Evolutionary conservation across 2,888 invertebrate species (phyloP).

Genomic region (Nesidiocoris tenuis): DNA sequence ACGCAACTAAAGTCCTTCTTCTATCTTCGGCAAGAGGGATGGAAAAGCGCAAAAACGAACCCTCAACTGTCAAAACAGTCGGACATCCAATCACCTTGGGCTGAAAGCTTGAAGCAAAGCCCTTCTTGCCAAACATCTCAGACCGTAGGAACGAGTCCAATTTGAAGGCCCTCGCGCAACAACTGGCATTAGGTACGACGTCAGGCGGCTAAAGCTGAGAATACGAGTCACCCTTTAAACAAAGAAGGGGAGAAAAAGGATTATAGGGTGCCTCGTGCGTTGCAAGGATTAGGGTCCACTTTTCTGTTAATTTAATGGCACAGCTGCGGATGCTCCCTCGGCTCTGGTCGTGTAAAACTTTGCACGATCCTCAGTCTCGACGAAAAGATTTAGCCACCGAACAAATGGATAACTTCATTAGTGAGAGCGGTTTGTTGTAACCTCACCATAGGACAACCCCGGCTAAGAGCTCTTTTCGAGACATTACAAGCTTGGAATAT

Average conservation of each 20-base stretch:
- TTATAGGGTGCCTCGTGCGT: conserved; percentile 6
- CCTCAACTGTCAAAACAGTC: conserved; percentile 24
- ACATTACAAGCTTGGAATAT: too few relatives aligned
- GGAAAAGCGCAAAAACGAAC: background rate
- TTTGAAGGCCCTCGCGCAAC: background rate
- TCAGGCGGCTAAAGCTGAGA: background rate
- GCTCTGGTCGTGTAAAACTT: conserved; percentile 4
- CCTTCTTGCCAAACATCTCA: background rate
- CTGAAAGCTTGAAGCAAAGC: conserved; percentile 8
- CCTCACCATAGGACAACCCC: too few relatives aligned
- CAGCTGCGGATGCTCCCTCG: conserved; percentile 12
- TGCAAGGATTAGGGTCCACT: conserved; percentile 25
- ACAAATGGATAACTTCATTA: background rate
- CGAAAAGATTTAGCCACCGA: conserved; percentile 2
- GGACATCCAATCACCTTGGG: conserved; percentile 25
- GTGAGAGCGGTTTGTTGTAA: background rate
- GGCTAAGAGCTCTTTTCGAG: too few relatives aligned
- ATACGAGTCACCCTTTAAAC: background rate
- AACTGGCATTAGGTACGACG: background rate
- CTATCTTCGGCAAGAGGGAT: too few relatives aligned
- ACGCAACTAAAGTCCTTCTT: too few relatives aligned
- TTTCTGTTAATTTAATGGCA: conserved; percentile 33
- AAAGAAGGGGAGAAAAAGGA: conserved; percentile 18
- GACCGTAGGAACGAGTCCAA: background rate
- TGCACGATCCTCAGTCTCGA: conserved; percentile 1